Percentiles rank a stretch among this genome's conserved stretches.
These are phyloP conservation scores for Hippoglossus hippoglossus DNA, from an alignment of 2,797 vertebrate genomes.

Conservation along the genomic window DNA sequence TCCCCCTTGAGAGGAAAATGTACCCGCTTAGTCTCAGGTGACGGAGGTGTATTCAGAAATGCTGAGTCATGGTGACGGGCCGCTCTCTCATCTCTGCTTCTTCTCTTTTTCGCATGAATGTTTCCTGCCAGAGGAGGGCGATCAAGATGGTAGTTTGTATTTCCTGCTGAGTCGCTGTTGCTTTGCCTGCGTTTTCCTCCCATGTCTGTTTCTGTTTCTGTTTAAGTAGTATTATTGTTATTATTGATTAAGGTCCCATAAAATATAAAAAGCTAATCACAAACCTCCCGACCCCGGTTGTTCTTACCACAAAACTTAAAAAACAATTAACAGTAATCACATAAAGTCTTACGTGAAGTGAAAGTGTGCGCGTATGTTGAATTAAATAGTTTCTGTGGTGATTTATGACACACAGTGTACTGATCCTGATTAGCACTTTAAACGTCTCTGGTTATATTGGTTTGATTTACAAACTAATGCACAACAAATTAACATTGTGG, in stretches of 20 bases:
- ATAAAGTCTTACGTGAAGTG: constrained; percentile 40
- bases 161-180: constrained; percentile 73
- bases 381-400: constrained; percentile 34
- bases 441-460: constrained; percentile 28
- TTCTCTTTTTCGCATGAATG: constrained; percentile 82
- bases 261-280: constrained; percentile 56
- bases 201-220: constrained; percentile 23
- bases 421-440: constrained; percentile 48
- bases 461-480: constrained; percentile 76
- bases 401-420: constrained; percentile 34
- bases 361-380: constrained; percentile 58
- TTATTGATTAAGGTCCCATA: constrained; percentile 20
- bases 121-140: constrained; percentile 80
- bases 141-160: constrained; percentile 84
- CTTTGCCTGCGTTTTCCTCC: constrained; percentile 74
- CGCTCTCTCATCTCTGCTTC: constrained; percentile 77
- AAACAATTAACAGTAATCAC: constrained; percentile 67
- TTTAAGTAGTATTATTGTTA: neutral
- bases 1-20: constrained; percentile 3
- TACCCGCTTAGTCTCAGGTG: constrained; percentile 15
- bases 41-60: constrained; percentile 66
- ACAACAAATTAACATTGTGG: constrained; percentile 68
- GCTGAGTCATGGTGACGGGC: constrained; percentile 43
- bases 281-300: constrained; percentile 33
- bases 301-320: constrained; percentile 28